Percentiles rank a stretch among this genome's conserved stretches.
phyloP scores from a whole-genome alignment of 2,888 invertebrate genomes.

The Dromius quadrimaculatus region DNA sequence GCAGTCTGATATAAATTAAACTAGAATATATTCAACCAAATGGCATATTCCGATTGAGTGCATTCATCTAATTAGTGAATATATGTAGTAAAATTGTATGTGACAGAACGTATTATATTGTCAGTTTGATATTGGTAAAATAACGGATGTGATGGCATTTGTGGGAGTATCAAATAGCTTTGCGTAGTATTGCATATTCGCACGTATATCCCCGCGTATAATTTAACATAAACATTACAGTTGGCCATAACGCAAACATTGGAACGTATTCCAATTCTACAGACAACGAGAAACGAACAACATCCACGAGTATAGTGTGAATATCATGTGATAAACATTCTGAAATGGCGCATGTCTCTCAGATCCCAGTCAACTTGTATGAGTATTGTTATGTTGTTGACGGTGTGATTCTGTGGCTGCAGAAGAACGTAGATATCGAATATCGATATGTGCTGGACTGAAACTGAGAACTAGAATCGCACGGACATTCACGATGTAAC shows the following conservation, averaged over 20 bases:
- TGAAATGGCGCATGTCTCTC: constrained; percentile 24
- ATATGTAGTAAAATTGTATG: too few relatives aligned
- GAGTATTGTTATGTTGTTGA: constrained; percentile 50
- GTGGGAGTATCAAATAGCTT: constrained; percentile 13
- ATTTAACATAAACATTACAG: constrained; percentile 30
- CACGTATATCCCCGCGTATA: constrained; percentile 28
- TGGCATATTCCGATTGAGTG: too few relatives aligned
- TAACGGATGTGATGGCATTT: constrained; percentile 12
- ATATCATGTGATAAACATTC: constrained; percentile 36
- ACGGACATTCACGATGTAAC: constrained; percentile 59
- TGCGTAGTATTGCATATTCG: constrained; percentile 15
- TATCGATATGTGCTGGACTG: constrained; percentile 17
- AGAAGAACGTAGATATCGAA: constrained; percentile 15
- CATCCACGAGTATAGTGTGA: not conserved
- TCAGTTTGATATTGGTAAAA: constrained; percentile 11
- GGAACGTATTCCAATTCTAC: constrained; percentile 22
- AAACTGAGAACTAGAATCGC: not conserved
- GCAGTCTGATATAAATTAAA: too few relatives aligned
- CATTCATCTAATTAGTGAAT: too few relatives aligned
- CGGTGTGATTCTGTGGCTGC: constrained; percentile 25
- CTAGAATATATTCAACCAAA: too few relatives aligned
- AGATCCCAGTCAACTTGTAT: constrained; percentile 38
- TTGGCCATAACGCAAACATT: constrained; percentile 28
- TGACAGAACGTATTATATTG: constrained; percentile 20
- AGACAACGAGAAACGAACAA: constrained; percentile 24